Conservation (phyloP, 2,797 vertebrate genomes). For the Sebastes iracundus region DNA sequence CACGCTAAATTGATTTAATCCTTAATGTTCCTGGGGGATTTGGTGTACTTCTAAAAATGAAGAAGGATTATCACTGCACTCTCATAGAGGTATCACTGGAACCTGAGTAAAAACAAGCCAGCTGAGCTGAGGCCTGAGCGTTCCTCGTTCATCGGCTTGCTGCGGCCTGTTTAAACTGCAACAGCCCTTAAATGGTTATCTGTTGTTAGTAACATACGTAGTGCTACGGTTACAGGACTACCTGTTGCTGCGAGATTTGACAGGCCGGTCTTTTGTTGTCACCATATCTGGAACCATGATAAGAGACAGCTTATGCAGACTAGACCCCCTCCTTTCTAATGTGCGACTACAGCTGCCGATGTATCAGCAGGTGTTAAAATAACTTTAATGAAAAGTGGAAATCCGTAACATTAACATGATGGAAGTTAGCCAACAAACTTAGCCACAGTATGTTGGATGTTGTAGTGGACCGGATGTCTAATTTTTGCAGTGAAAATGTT, state of each 20-base stretch:
- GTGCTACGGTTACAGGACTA: not conserved
- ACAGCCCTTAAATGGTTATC: not conserved
- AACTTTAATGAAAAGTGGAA: not conserved
- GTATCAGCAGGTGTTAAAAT: not conserved
- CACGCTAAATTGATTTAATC: conserved; percentile 57
- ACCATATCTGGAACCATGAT: not conserved
- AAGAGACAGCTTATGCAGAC: no score
- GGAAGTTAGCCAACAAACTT: not conserved
- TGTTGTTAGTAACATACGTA: not conserved
- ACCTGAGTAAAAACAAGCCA: not conserved
- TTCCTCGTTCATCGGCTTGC: not conserved
- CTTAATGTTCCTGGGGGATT: conserved; percentile 43
- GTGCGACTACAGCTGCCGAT: not conserved
- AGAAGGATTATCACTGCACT: conserved; percentile 43
- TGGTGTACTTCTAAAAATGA: conserved; percentile 35
- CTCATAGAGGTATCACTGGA: conserved; percentile 20
- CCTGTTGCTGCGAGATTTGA: not conserved
- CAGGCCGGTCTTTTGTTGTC: not conserved
- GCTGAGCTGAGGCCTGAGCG: conserved; percentile 3
- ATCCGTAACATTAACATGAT: not conserved
- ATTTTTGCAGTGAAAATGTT: no score
- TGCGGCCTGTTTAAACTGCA: not conserved
- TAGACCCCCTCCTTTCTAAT: not conserved
- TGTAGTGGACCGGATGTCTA: not conserved
- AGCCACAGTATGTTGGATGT: not conserved